These are phyloP conservation scores for Luehdorfia chinensis DNA, from an alignment of 1,140 invertebrate genomes.

Conservation along the genomic window DNA sequence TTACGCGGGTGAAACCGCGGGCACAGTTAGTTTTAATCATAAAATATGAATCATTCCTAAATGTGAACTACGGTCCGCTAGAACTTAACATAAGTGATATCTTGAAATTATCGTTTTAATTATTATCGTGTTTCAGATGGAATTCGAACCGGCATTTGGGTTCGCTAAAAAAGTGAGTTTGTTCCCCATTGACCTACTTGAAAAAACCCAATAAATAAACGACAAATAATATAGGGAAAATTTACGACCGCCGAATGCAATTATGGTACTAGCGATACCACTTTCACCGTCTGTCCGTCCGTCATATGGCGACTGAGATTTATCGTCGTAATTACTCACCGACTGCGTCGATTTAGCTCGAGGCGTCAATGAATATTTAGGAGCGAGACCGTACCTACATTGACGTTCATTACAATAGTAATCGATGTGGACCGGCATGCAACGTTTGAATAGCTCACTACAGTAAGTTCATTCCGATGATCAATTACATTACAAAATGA, in stretches of 20 bases:
- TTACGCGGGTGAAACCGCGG: too few relatives aligned
- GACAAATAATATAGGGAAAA: conserved; percentile 10
- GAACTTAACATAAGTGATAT: too few relatives aligned
- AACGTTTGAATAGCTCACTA: neutral
- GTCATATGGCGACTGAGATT: neutral
- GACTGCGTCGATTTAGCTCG: neutral
- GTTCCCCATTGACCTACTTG: too few relatives aligned
- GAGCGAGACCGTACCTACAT: neutral
- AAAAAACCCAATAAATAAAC: conserved; percentile 1
- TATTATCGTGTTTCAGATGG: too few relatives aligned
- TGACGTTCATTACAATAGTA: neutral
- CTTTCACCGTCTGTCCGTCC: conserved; percentile 20
- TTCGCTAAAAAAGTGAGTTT: too few relatives aligned
- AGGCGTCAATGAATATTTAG: conserved; percentile 14
- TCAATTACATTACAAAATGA: neutral
- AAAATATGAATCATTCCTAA: too few relatives aligned
- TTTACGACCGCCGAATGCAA: conserved; percentile 11
- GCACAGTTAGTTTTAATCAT: too few relatives aligned
- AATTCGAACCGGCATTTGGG: too few relatives aligned
- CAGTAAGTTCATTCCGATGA: neutral
- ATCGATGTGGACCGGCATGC: neutral
- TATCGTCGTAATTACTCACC: conserved; percentile 11
- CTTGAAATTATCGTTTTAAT: too few relatives aligned
- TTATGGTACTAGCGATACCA: conserved; percentile 22
- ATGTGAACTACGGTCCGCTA: too few relatives aligned